Conservation (phyloP, 2,113 vertebrate species). For the Mystacornis crossleyi region DNA sequence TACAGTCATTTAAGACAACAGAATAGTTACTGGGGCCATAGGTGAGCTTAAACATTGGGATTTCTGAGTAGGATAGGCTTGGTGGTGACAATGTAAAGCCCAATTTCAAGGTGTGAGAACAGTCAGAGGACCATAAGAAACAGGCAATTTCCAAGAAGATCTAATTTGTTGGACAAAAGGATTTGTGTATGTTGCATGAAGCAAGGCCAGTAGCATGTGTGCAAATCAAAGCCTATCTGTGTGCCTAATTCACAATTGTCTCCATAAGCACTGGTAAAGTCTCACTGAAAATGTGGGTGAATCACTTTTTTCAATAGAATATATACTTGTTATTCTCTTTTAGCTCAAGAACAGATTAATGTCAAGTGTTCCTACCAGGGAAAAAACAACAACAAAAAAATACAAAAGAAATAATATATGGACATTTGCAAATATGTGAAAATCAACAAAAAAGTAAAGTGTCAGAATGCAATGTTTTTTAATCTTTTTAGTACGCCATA, state of each 20-base stretch:
- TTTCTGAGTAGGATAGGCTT: background rate
- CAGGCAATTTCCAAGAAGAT: background rate
- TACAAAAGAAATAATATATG: background rate
- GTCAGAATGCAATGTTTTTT: accelerated
- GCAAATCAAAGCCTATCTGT: background rate
- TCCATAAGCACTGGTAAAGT: background rate
- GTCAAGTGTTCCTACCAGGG: accelerated
- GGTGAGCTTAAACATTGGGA: accelerated
- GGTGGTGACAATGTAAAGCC: accelerated
- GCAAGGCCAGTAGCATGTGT: background rate
- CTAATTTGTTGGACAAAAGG: background rate
- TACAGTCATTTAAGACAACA: background rate
- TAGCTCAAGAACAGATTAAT: background rate
- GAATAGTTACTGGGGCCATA: background rate
- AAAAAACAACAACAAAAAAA: background rate
- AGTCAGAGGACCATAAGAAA: background rate
- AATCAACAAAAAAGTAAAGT: background rate
- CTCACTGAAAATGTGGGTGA: background rate
- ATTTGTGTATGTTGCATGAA: background rate
- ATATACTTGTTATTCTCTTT: background rate
- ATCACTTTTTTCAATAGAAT: background rate
- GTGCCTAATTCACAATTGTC: background rate
- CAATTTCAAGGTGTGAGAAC: background rate
- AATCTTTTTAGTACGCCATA: background rate
- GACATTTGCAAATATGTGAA: background rate